Base-by-base conservation (phyloP, 2,888 invertebrate species). In the Acrobasis consociella region DNA sequence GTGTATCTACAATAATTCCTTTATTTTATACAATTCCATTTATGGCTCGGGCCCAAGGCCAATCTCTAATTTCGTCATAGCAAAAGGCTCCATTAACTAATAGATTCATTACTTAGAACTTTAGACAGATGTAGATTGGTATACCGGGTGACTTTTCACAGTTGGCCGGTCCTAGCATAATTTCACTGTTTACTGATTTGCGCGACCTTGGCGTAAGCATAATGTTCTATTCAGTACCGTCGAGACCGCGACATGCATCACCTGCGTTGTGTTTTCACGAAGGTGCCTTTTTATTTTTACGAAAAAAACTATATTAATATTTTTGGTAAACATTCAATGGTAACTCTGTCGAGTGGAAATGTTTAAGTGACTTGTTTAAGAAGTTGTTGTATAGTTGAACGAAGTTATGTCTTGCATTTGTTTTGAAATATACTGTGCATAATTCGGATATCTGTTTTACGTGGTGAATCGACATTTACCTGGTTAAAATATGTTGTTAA, bases 251-350 rank as follows among this genome's bases (percentile, higher is more conserved):
- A 71, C 83, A 91, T 91, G 91, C 90, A 91, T 82, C 91, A 90
- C 86, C 82, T 91, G 74, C 91, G 91, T 67, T 85, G 73, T 71
- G 91, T 91, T 70, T 91, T 91, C 72, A 76, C 80, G 31, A 91
- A 91, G 91, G 91, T 91, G 65, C 67, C 68, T 67, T 58, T 60
- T 69, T 62, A 67, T 67, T 71, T 67, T 67, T 39, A 9, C 50
- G 3, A 39, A 51, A 49, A 49, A 17, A 64, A 63, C 42, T 67
- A 64, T 46, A 15, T 62, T 31, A 31, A 31, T 31, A 31, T 31
- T 7, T 31, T 22, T 22, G 22, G 22, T 22, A 22, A 31, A 22
- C 2, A 22, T 13, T 13, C 10, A 11, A 5, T 11, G 46, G 46
- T 13, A 46, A 46, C n/a, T 11, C 11, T 46, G 13, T 2, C n/a